Conservation (phyloP, 2,888 invertebrate genomes). For the Ganaspis brasiliensis region DNA sequence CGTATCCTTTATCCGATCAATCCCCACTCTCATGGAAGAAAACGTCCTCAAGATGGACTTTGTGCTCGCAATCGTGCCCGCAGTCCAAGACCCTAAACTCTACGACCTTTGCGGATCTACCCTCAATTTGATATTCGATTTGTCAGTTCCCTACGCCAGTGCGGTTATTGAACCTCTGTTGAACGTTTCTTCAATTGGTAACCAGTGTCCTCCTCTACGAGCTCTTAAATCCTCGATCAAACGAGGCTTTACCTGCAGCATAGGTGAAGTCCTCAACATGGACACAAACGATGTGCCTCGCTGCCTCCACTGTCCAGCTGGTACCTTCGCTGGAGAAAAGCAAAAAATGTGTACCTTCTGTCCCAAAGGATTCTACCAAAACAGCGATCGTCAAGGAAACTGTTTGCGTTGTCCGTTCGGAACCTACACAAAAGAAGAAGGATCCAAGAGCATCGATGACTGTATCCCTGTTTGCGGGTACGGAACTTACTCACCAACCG, state of each 20-base stretch:
- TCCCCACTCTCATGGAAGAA: conserved; percentile 90
- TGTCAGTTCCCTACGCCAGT: conserved; percentile 95
- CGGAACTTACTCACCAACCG: conserved; percentile 97
- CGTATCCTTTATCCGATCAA: conserved; percentile 92
- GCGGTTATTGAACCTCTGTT: conserved; percentile 93
- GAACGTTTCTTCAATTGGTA: conserved; percentile 94
- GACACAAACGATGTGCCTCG: conserved; percentile 95
- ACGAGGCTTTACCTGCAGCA: conserved; percentile 95
- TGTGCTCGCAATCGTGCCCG: conserved; percentile 92
- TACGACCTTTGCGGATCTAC: conserved; percentile 98
- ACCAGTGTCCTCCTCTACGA: conserved; percentile 94
- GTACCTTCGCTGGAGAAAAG: conserved; percentile 94
- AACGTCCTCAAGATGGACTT: conserved; percentile 95
- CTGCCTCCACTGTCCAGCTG: conserved; percentile 98
- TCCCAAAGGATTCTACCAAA: conserved; percentile 96
- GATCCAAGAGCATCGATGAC: conserved; percentile 92
- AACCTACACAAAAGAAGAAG: conserved; percentile 95
- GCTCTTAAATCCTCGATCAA: conserved; percentile 92
- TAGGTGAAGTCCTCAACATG: conserved; percentile 97
- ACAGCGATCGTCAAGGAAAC: conserved; percentile 93
- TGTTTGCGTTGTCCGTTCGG: conserved; percentile 96
- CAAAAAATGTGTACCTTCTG: conserved; percentile 96
- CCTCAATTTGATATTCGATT: conserved; percentile 94
- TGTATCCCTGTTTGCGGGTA: conserved; percentile 97
- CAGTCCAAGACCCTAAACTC: conserved; percentile 93